Conservation (phyloP, 2,113 vertebrate genomes). For the Oreochromis niloticus region DNA sequence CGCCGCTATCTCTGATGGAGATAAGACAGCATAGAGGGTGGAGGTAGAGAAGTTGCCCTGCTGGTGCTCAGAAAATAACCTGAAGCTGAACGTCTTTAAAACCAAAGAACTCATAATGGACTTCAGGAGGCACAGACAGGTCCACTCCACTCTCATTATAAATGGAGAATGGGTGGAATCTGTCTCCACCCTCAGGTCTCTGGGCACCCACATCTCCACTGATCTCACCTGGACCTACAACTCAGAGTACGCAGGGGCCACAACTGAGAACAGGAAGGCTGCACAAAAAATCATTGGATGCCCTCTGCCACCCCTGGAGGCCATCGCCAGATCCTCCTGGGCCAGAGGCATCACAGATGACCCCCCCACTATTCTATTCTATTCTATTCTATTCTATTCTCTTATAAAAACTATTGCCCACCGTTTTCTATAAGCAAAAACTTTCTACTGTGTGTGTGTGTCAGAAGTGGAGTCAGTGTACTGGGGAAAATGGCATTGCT, state of each 20-base stretch:
- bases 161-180: not conserved
- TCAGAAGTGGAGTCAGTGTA: not conserved
- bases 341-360: not conserved
- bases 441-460: not conserved
- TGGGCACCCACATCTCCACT: not conserved
- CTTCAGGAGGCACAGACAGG: not conserved
- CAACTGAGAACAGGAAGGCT: not conserved
- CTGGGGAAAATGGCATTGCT: not conserved
- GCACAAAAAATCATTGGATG: not conserved
- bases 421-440: fast-evolving
- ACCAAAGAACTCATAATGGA: not conserved
- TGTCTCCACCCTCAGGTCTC: not conserved
- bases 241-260: not conserved
- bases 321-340: not conserved
- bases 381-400: no score
- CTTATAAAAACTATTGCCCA: not conserved
- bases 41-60: not conserved
- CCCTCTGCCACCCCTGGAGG: not conserved
- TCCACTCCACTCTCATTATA: not conserved
- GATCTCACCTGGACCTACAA: not conserved
- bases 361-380: not conserved
- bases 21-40: not conserved
- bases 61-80: not conserved
- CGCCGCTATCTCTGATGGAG: not conserved
- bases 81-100: not conserved